Base-by-base conservation (phyloP, 1,140 invertebrate species). In the Bilobella aurantiaca region DNA sequence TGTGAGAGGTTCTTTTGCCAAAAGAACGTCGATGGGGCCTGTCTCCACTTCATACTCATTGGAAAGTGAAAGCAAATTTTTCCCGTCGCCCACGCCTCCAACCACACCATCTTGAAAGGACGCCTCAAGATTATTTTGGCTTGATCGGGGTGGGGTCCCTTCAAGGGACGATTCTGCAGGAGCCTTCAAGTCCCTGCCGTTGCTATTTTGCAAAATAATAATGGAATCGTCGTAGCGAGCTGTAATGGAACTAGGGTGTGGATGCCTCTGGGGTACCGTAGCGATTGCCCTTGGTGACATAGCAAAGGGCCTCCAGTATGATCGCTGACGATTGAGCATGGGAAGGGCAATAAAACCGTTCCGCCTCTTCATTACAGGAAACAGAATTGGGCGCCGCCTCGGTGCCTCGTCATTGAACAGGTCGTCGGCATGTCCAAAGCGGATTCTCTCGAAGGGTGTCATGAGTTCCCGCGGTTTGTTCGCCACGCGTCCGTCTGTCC, bases 361-460 rank as follows among this genome's bases (percentile, higher is more conserved):
- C 25, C 49, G 63, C 23, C 31, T 58, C 32, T 58, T 58, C n/a
- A n/a, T n/a, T 2, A 5, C 49, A 16, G 27, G 47, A 28, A 58
- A 56, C 14, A 25, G 14, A 3, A 8, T 23, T 2, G 29, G 61
- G 31, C 16, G 3, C 3, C 29, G 64, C 31, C 37, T 32, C 57
- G 3, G 62, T 25, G 12, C 59, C 23, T 62, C 59, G 3, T 32
- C 64, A 21, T 66, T 66, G 3, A 70, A 59, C 29, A 70, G 23
- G 25, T 70, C 69, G 28, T 68, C 63, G 16, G 58, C 67, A 59
- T 67, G 69, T 34, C 71, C 71, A 63, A 72, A 74, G 29, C 73
- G 66, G 14, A 74, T 65, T 64, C 64, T 71, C 60, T 74, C 73
- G 59, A 74, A 74, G 12, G 73, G 58, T 28, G 69, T 71, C 69